Evolutionary conservation across 2,797 vertebrate genomes (phyloP), one percentile per base, ranked within the genome.

Genomic region (Pelobates cultripes): DNA sequence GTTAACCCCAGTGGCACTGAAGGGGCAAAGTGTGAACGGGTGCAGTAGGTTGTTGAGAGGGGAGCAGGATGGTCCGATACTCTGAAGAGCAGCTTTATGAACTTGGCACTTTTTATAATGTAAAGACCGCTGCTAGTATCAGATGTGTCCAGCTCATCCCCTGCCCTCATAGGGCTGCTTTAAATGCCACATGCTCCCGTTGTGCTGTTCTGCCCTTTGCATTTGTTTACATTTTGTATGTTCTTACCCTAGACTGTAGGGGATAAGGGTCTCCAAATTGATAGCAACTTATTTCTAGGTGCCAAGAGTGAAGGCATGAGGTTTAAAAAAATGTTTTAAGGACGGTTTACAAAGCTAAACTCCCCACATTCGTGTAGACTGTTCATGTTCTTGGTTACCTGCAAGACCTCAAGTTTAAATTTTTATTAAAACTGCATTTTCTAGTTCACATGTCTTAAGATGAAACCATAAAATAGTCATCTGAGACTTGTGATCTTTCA

Each of bases 171-270:
- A 17, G 75, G 81, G 75, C 75, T 61, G 75, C 51, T 83, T 73
- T 60, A 7, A 67, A 75, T 73, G 70, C 75, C 75, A 78, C 69
- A 60, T 73, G 75, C 80, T 57, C 75, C 80, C 47, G 17, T 64
- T 60, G 40, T 77, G 61, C 75, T 40, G 51, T 47, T 47, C 8
- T 78, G 69, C 57, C 66, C 77, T 63, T 45, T 70, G 43, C 45
- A 75, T 70, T 75, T 83, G 82, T 83, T 83, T 83, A 83, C 82
- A 83, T 77, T 51, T 81, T 71, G 45, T 76, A 17, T 73, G 64
- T 63, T 51, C 42, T 60, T 69, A 41, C 66, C 55, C 10, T 77
- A 72, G 75, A 40, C 45, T 74, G 57, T 82, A 78, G 53, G 73
- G 67, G 43, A 55, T 71, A 61, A 77, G 70, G 76, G 71, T 73